phyloP scores from a whole-genome alignment of 92 coral and sea anemone genomes.

The Diadumene lineata region DNA sequence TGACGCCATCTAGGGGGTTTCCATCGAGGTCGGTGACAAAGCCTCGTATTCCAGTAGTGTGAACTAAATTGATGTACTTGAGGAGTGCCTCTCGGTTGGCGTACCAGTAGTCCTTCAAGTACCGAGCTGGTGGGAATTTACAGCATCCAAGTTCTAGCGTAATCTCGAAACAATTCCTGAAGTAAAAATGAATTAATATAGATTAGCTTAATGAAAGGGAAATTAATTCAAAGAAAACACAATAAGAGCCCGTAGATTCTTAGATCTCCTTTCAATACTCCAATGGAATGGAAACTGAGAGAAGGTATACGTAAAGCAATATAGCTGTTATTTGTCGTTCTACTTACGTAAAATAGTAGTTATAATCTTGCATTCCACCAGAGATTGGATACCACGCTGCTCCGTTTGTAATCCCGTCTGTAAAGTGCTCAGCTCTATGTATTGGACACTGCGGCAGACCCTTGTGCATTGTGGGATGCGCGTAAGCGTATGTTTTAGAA shows the following conservation, averaged over 20 bases:
- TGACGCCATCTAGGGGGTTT: constrained; percentile 76
- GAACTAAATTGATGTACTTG: constrained; percentile 74
- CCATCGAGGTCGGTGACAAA: constrained; percentile 80
- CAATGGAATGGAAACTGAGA: too few relatives aligned
- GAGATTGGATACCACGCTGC: constrained; percentile 96
- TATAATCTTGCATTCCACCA: constrained; percentile 99
- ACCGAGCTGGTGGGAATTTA: constrained; percentile 78
- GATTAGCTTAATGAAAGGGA: too few relatives aligned
- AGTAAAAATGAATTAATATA: neutral
- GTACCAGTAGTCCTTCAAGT: constrained; percentile 71
- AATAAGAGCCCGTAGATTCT: too few relatives aligned
- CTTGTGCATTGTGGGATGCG: constrained; percentile 87
- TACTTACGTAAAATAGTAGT: constrained; percentile 86
- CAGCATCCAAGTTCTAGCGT: constrained; percentile 93
- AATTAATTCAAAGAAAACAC: too few relatives aligned
- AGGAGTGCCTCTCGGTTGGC: constrained; percentile 86
- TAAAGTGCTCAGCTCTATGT: constrained; percentile 48
- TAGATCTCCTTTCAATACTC: too few relatives aligned
- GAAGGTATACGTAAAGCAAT: too few relatives aligned
- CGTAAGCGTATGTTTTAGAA: constrained; percentile 71
- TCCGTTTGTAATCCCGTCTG: constrained; percentile 93
- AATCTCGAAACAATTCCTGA: constrained; percentile 93
- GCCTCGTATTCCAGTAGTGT: constrained; percentile 86
- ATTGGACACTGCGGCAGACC: constrained; percentile 74
- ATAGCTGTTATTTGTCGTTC: neutral